Conservation (phyloP, 1,140 invertebrate species). For the Meloidogyne floridensis region DNA sequence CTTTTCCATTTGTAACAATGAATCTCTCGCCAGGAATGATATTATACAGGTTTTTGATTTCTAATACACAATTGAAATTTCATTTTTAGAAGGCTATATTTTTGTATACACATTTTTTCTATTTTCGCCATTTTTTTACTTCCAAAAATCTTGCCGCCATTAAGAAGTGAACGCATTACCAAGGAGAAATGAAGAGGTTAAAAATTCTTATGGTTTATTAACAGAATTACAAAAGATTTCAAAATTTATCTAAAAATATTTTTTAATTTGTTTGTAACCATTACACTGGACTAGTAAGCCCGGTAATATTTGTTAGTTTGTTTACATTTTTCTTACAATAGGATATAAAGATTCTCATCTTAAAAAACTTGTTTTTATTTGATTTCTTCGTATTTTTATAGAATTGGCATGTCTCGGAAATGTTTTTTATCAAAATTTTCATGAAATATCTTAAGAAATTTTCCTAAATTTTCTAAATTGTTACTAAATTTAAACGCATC, state of each 20-base stretch:
- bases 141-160: constrained; percentile 34
- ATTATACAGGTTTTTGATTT: constrained; percentile 40
- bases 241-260: not conserved
- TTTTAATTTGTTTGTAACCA: not conserved
- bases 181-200: not conserved
- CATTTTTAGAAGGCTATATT: constrained; percentile 39
- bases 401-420: no score
- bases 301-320: not conserved
- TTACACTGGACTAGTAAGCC: not conserved
- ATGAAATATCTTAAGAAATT: no score
- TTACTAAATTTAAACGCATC: no score
- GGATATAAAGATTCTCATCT: not conserved
- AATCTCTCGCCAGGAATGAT: constrained; percentile 47
- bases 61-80: not conserved
- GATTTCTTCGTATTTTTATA: no score
- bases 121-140: constrained; percentile 39
- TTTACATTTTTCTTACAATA: not conserved
- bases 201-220: not conserved
- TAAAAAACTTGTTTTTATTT: no score
- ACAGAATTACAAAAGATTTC: not conserved
- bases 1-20: constrained; percentile 51
- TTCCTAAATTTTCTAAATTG: not conserved
- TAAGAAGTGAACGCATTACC: not conserved
- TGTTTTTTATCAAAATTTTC: no score
- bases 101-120: constrained; percentile 32